Percentiles rank a stretch among this genome's conserved stretches.
phyloP scores from a whole-genome alignment of 1,140 invertebrate genomes.

The Ylistrum balloti region DNA sequence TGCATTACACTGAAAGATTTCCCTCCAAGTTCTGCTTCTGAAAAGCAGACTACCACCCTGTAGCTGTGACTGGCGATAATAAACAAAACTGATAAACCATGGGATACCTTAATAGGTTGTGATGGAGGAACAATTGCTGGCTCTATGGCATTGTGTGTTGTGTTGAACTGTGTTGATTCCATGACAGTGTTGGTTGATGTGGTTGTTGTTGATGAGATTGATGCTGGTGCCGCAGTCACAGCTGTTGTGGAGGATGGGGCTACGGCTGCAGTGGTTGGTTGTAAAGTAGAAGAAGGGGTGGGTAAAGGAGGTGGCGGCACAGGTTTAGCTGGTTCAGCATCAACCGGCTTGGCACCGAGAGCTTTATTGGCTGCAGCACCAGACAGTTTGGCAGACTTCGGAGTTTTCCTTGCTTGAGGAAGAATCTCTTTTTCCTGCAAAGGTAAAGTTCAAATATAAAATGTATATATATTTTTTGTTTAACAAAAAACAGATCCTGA shows the following conservation, averaged over 20 bases:
- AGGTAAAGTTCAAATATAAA: not conserved
- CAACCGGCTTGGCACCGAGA: slow-evolving; percentile 58
- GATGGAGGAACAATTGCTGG: slow-evolving; percentile 87
- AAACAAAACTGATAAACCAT: no score
- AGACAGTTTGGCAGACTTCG: slow-evolving; percentile 46
- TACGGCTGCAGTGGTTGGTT: slow-evolving; percentile 65
- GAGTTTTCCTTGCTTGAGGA: slow-evolving; percentile 61
- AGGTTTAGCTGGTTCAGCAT: slow-evolving; percentile 60
- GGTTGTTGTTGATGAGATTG: slow-evolving; percentile 76
- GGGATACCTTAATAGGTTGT: slow-evolving; percentile 87
- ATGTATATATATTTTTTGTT: no score
- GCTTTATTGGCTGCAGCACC: slow-evolving; percentile 78
- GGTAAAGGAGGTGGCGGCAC: slow-evolving; percentile 53
- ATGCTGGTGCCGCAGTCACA: slow-evolving; percentile 56
- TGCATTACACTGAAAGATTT: no score
- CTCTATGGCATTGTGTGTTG: slow-evolving; percentile 65
- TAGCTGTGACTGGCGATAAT: no score
- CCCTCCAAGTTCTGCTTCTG: no score
- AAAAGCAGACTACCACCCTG: no score
- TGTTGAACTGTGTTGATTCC: slow-evolving; percentile 76
- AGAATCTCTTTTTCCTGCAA: slow-evolving; percentile 64
- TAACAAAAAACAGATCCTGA: no score
- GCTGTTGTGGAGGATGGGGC: slow-evolving; percentile 53
- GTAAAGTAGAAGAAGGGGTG: slow-evolving; percentile 81
- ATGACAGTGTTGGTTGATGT: slow-evolving; percentile 64